Percentiles rank a stretch among this genome's conserved stretches.
Conservation (phyloP, 2,797 vertebrate genomes). For the Cygnus olor region DNA sequence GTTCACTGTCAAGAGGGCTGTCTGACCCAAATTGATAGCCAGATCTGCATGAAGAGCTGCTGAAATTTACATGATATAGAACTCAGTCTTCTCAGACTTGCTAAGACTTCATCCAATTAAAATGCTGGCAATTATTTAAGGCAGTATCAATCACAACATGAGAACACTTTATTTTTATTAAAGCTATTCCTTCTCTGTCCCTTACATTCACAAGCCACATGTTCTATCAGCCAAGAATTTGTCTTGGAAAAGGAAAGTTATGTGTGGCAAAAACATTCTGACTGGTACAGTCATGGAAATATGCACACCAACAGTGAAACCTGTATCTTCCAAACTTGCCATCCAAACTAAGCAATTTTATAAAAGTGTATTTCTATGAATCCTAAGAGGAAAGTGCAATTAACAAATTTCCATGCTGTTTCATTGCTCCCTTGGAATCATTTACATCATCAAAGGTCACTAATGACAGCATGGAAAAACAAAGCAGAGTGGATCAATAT, state of each 20-base stretch:
- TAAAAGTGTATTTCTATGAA: conserved; percentile 5
- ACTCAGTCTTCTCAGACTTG: neutral
- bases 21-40: neutral
- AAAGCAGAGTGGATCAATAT: neutral
- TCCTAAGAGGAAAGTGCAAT: conserved; percentile 19
- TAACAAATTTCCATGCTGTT: conserved; percentile 9
- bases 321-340: conserved; percentile 24
- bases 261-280: conserved; percentile 1
- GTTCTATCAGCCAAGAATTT: neutral
- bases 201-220: neutral
- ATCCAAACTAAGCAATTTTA: conserved; percentile 28
- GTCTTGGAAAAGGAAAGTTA: conserved; percentile 14
- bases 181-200: neutral
- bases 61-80: neutral
- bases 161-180: neutral
- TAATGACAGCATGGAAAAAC: conserved; percentile 45
- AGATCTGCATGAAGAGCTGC: neutral
- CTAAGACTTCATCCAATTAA: neutral
- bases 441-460: conserved; percentile 26
- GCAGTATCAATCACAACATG: neutral
- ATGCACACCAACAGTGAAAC: neutral
- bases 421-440: neutral
- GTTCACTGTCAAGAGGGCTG: neutral
- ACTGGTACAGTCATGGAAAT: conserved; percentile 32
- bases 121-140: neutral